These are phyloP conservation scores for Episyrphus balteatus DNA, from an alignment of 1,140 invertebrate genomes.

Conservation along the genomic window DNA sequence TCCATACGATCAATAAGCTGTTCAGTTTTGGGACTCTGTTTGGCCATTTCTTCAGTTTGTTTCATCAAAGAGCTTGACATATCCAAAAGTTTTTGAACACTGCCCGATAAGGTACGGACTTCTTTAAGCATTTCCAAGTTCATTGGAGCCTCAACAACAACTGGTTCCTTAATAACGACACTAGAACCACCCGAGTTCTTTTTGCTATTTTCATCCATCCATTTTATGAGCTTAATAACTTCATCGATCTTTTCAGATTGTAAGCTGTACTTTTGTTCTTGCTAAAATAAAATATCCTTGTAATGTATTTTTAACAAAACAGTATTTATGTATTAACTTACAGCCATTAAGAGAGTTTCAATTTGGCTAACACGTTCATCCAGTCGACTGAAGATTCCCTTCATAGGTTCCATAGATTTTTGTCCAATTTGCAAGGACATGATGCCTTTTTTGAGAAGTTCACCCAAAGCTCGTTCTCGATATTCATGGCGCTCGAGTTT, in stretches of 20 bases:
- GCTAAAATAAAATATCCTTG: conserved; percentile 9
- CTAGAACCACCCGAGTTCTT: background rate
- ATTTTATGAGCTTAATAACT: conserved; percentile 49
- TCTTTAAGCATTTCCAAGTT: conserved; percentile 42
- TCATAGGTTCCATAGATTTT: conserved; percentile 54
- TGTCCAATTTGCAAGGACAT: conserved; percentile 59
- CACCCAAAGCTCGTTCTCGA: conserved; percentile 64
- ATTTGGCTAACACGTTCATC: conserved; percentile 58
- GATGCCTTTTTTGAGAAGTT: conserved; percentile 64
- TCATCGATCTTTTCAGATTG: conserved; percentile 58
- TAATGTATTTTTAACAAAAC: background rate
- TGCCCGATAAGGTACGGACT: conserved; percentile 41
- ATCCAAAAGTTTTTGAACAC: conserved; percentile 42
- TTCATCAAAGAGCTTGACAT: conserved; percentile 20
- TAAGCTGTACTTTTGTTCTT: conserved; percentile 33
- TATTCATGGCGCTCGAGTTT: conserved; percentile 77
- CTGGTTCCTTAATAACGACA: too few relatives aligned
- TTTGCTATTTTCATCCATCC: conserved; percentile 41
- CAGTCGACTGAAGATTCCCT: conserved; percentile 49
- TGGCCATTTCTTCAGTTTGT: conserved; percentile 17
- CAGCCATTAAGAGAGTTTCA: conserved; percentile 52
- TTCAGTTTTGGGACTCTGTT: conserved; percentile 15
- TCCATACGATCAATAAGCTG: conserved; percentile 25
- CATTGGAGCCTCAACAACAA: background rate
- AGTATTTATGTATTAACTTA: conserved; percentile 15